Base-by-base conservation (phyloP, 2,113 vertebrate genomes). In the Xiphophorus hellerii region DNA sequence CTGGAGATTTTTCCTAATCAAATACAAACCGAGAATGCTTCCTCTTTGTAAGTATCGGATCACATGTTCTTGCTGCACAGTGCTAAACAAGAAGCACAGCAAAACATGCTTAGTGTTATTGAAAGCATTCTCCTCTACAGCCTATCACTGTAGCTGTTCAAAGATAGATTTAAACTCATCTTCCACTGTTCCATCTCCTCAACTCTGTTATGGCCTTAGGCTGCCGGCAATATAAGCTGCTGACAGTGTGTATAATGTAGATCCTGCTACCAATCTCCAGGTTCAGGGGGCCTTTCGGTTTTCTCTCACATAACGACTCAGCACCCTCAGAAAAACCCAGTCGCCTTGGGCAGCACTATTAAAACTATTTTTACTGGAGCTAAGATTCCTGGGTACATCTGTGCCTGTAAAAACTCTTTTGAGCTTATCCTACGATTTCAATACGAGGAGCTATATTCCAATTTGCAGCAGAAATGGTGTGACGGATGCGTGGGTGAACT, bases 121-220 rank as follows among this genome's bases (percentile, higher is more conserved):
- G 73, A 87, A 84, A 81, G 75, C 82, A 78, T 42, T 63, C 84
- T 61, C 62, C 61, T 72, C 73, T 51, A 48, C 42, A 66, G 74
- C 66, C 39, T 60, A 74, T 82, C 74, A 51, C 76, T 54, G 81
- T 61, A 37, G 77, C 29, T 27, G 69, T 86, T 90, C 81, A 83
- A 89, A 89, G 88, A 81, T 83, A 51, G 73, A 90, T 81, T 81
- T 84, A 74, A 71, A 75, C 82, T 84, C 80, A 62, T 83, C 85
- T 71, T 81, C 82, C 69, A 70, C 78, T 64, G 66, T 63, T 87
- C 82, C 84, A 74, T 88, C 84, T 82, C 71, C 60, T 73, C 78
- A 66, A 76, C 84, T 89, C 81, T 89, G 90, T 90, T 90, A 82
- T 92, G 89, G 90, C 92, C 92, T 67, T 65, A 13, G 90, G 93